Base-by-base conservation (phyloP, 2,797 vertebrate species). In the Chaetodon trifasciatus region DNA sequence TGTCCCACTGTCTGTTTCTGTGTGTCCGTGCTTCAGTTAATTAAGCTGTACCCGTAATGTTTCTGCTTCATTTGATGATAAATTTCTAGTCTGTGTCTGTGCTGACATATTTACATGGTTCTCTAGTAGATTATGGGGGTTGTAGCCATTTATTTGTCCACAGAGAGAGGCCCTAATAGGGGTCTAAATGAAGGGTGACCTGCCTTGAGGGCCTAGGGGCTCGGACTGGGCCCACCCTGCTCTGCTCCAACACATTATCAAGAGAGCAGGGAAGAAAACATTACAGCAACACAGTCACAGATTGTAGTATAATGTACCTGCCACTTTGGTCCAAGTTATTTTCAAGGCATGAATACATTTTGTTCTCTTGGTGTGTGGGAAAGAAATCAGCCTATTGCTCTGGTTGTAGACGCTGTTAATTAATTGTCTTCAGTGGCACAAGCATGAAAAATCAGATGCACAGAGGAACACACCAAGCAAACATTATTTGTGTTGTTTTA, bases 131-230 rank as follows among this genome's bases (percentile, higher is more conserved):
- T 72, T 67, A 66, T 55, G 55, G 61, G 78, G 77, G 75, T 67
- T 74, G 85, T 70, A 53, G 46, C 52, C 58, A 76, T 53, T 79
- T 82, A 79, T 80, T 78, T 87, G 67, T 89, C 88, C 63, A 63
- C 57, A 73, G 87, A 68, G 83, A 86, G 79, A 83, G 83, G 80
- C 66, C 70, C 58, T 86, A 77, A 85, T 80, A 70, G 71, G 79
- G 80, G 73, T 73, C 47, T 86, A 82, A 89, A 84, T 89, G 50
- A 89, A 77, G 83, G 79, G 66, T 89, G 84, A 89, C 82, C 84
- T 82, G 79, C 79, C 77, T 79, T 61, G 32, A 82, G 74, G 82
- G 65, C 49, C 15, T 39, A 7, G 70, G 72, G 40, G 23, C 69
- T 52, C 28, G 52, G 47, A 63, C 21, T 32, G 49, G 32, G 68